Base-by-base conservation (phyloP, 2,113 vertebrate genomes). In the Catharus fuscescens region DNA sequence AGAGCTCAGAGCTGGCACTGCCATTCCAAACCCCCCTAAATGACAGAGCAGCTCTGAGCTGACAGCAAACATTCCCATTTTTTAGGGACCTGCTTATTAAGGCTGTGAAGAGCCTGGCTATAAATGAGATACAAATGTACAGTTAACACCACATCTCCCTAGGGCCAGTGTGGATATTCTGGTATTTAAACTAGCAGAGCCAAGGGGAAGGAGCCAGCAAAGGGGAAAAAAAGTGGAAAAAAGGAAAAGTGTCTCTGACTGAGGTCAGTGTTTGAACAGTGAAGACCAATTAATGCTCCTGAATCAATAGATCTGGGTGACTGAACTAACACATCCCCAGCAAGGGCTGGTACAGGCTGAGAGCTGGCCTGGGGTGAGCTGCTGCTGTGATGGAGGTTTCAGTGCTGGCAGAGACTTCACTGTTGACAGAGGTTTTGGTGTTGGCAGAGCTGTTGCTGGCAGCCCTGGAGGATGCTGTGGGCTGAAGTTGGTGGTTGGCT, bases 131-230 rank as follows among this genome's bases (percentile, higher is more conserved):
- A 66, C 62, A 88, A 95, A 85, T 54, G 80, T 85, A 76, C 66
- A 61, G 71, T 90, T 92, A 94, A 66, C n/a, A 5, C 57, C 2
- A 14, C 16, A 50, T 52, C 36, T 94, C 79, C 90, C 92, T 44
- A 85, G 70, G 94, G 91, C 81, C 57, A 8, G 24, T 28, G 57
- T 38, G 82, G 84, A 65, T 90, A 90, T 91, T 94, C 47, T 91
- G 74, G 42, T 92, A 77, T 95, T 96, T 95, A 95, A 96, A 91
- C 83, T 74, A 59, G 70, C 34, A 77, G 74, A 94, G 84, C 50
- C 34, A 42, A 70, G 81, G 94, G 80, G 64, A 91, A 69, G 42
- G 45, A 92, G 80, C 64, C 50, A 50, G 87, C 11, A n/a, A 83
- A 84, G 5, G 24, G 2, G 1, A 1, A 20, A 26, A 48, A 59